Percentiles rank a stretch among this genome's conserved stretches.
Conservation (phyloP, 1,140 invertebrate genomes). For the Sarcophaga peregrina region DNA sequence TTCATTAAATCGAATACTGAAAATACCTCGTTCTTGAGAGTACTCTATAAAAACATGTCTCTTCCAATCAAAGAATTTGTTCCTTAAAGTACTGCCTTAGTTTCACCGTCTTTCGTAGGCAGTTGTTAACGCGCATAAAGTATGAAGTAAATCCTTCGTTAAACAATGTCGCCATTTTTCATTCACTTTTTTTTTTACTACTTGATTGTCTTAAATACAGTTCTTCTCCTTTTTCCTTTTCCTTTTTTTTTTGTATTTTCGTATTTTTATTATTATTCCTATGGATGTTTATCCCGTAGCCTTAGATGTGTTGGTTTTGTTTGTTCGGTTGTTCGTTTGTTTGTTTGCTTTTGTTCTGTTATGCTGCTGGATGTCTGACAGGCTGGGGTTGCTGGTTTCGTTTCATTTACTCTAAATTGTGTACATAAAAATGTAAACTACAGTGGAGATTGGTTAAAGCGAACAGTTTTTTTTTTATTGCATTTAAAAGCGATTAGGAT, state of each 20-base stretch:
- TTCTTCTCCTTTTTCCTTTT: background rate
- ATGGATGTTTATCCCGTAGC: background rate
- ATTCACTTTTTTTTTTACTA: constrained; percentile 46
- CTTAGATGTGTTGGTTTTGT: background rate
- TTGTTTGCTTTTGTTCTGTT: background rate
- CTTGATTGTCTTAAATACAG: constrained; percentile 32
- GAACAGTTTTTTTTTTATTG: too few species aligned
- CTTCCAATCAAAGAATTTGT: background rate
- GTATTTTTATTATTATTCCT: too few species aligned
- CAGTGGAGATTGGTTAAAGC: background rate
- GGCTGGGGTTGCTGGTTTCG: constrained; percentile 9
- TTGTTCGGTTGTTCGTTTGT: background rate
- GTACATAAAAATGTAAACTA: constrained; percentile 28
- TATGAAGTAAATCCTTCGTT: constrained; percentile 52
- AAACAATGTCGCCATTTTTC: constrained; percentile 65
- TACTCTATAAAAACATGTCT: too few species aligned
- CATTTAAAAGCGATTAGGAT: too few species aligned
- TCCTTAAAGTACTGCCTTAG: background rate
- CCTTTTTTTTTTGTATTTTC: too few species aligned
- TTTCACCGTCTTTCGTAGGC: background rate
- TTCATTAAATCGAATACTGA: too few species aligned
- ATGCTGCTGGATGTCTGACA: background rate
- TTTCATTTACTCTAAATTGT: constrained; percentile 18
- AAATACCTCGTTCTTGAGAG: too few species aligned
- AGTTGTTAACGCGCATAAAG: background rate